These are phyloP conservation scores for Steromphala cineraria DNA, from an alignment of 2,888 invertebrate genomes.

Conservation along the genomic window DNA sequence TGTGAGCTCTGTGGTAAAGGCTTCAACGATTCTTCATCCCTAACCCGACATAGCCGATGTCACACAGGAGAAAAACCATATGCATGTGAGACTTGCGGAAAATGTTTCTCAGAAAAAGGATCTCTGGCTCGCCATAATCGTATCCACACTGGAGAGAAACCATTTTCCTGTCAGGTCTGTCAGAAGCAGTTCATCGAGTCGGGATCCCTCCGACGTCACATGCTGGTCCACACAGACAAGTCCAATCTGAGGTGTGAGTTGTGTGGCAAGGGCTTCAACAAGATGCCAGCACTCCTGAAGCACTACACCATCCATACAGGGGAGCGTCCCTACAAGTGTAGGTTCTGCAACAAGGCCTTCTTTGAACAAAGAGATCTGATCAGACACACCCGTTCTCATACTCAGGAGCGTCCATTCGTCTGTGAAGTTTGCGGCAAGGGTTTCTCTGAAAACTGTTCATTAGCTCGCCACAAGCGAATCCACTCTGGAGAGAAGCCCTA, in stretches of 20 bases:
- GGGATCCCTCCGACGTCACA: conserved; percentile 2
- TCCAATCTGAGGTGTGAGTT: neutral
- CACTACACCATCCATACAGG: conserved; percentile 13
- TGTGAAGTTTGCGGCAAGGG: conserved; percentile 15
- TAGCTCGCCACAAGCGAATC: neutral
- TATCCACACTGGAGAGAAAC: conserved; percentile 6
- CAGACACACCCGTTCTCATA: neutral
- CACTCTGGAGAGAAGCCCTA: conserved; percentile 17
- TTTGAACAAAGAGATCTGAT: neutral
- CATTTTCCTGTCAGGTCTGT: conserved; percentile 12
- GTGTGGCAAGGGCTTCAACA: conserved; percentile 12
- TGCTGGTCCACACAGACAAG: conserved; percentile 10
- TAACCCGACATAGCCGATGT: neutral
- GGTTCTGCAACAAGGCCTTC: conserved; percentile 1
- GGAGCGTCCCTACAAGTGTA: conserved; percentile 1
- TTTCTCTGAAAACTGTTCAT: neutral
- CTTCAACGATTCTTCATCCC: neutral
- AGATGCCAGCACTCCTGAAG: neutral
- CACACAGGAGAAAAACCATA: neutral
- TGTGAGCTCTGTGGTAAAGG: neutral
- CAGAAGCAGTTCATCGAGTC: neutral
- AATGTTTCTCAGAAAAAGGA: neutral
- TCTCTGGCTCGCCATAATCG: neutral
- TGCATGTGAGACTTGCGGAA: neutral
- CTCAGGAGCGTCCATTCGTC: neutral